Evolutionary conservation across 1,140 invertebrate genomes (phyloP), one percentile per base, ranked within the genome.

Genomic region (Caenorhabditis inopinata): DNA sequence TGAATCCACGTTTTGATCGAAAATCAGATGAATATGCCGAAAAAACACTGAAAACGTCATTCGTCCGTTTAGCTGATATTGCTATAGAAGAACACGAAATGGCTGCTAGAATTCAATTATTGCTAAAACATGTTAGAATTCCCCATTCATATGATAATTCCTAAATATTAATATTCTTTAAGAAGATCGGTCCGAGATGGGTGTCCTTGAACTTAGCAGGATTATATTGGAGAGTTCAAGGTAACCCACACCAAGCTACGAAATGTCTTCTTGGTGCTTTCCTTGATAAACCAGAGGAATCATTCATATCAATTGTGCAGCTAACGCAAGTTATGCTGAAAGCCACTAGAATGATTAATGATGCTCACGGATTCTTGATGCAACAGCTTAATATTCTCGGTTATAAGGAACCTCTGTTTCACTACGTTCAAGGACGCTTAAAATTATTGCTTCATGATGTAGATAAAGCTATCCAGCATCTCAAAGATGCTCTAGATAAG

Each of bases 51-150:
- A 86, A 86, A 78, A 82, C 89, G 78, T 90, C 91, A 79, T 87
- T 93, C 12, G 85, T 92, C 16, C 89, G 90, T 18, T 51, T 83
- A 23, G 92, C 92, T 86, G 91, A 91, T 90, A 91, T 49, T 88
- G 91, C 79, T 90, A 91, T 79, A 76, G 88, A 1, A 84, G 91
- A 93, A 79, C 91, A 92, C 12, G 93, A 93, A 89, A 92, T 94
- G 74, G 93, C 93, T 5, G 93, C 93, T 85, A 90, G 93, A 77
- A 93, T 94, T 83, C 91, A 92, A 51, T 91, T 92, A 25, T 92
- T 92, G 14, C 91, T 93, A 9, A 83, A 91, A 92, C 87, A 91
- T 92, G 90, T 93, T 93, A 75, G 77, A 38, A 21, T 47, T 18
- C 18, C 5, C 23, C 7, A 9, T n/a, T 51, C 46, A 27, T 1